Evolutionary conservation across 2,888 invertebrate genomes (phyloP).

Genomic region (Cephus pulcher): DNA sequence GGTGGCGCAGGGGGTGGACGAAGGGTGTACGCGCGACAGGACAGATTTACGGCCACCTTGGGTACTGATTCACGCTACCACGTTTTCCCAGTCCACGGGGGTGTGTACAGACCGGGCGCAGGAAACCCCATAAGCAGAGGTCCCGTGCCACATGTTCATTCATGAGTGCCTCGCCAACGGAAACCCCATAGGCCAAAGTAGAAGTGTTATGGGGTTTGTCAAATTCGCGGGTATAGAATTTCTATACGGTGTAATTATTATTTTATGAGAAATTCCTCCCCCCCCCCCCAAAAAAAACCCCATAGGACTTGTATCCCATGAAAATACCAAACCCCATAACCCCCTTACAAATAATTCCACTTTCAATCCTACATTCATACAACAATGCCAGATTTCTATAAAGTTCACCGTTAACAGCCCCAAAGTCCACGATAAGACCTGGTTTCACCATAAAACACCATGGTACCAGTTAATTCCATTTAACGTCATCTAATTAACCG

Average conservation of each 20-base stretch:
- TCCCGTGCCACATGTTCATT: conserved; percentile 58
- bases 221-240: conserved; percentile 32
- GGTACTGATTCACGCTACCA: conserved; percentile 62
- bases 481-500: neutral
- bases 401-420: neutral
- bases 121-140: too few relatives aligned
- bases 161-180: conserved; percentile 30
- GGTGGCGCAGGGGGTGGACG: conserved; percentile 22
- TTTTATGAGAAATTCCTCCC: conserved; percentile 43
- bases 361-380: too few relatives aligned
- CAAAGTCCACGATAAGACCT: too few relatives aligned
- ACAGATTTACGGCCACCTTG: conserved; percentile 66
- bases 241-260: conserved; percentile 54
- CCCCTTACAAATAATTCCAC: too few relatives aligned
- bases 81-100: too few relatives aligned
- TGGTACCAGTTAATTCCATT: neutral
- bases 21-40: conserved; percentile 19
- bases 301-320: too few relatives aligned
- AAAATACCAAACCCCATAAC: too few relatives aligned
- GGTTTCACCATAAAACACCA: too few relatives aligned
- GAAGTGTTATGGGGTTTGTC: conserved; percentile 8
- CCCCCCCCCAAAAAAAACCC: too few relatives aligned
- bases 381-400: neutral
- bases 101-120: too few relatives aligned
- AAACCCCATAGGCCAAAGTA: neutral